Evolutionary conservation across 2,888 invertebrate species (phyloP), one percentile per base, ranked within the genome.

Genomic region (Apotomis capreana): DNA sequence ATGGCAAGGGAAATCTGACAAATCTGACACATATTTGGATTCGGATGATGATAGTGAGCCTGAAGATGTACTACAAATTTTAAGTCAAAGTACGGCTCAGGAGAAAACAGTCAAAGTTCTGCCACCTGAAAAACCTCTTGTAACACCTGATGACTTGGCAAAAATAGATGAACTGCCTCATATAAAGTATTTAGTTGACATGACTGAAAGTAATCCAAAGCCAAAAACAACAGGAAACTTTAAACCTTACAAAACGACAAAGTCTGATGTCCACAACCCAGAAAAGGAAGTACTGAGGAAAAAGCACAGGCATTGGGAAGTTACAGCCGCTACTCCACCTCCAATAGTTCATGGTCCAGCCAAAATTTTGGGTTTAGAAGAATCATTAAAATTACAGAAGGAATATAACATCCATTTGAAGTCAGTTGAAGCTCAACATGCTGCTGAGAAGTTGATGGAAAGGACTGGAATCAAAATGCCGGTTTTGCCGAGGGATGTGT

Each of bases 321-420:
- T 94, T 5, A 95, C 95, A 0, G 94, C 95, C 12, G 95, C 95
- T 5, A 95, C 95, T 6, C 95, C 95, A 54, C 95, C 95, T 0
- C 90, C 92, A 0, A 94, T 90, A 55, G 79, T 94, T 55, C 93
- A 94, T 78, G 94, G 94, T 67, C 89, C 94, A 51, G 90, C 89
- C 3, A 94, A 94, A 85, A 74, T 89, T 12, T 82, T 95, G 68
- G 87, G 87, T 62, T 82, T 95, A 68, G 92, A 94, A 70, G 95
- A 95, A 78, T 95, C 95, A 0, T 82, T 95, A 4, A 87, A 85
- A 70, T 84, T 95, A 13, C 95, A 95, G 79, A 92, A 89, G 73
- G 90, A 94, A 59, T 91, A 95, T 73, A 91, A 89, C 75, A 75
- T 77, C 52, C 90, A 90, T 80, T 78, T 92, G 40, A 93, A 89